Conservation (phyloP, 2,113 vertebrate genomes). For the Alligator mississippiensis region DNA sequence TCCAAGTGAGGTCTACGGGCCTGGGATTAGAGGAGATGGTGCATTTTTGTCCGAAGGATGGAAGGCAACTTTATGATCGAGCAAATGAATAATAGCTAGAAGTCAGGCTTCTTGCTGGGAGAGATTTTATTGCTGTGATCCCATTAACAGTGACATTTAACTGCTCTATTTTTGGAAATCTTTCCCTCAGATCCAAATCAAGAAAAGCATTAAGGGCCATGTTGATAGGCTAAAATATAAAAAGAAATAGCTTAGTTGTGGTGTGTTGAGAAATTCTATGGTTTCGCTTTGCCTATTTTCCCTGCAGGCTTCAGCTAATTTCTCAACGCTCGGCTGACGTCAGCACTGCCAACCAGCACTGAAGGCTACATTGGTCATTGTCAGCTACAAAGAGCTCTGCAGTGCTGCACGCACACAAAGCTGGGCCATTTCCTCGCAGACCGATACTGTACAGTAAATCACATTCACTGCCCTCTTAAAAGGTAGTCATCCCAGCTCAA, state of each 20-base stretch:
- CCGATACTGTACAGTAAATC: not conserved
- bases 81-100: constrained; percentile 22
- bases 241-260: constrained; percentile 56
- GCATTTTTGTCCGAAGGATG: constrained; percentile 28
- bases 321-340: constrained; percentile 69
- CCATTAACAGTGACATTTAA: constrained; percentile 75
- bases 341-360: constrained; percentile 48
- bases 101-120: constrained; percentile 34
- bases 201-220: constrained; percentile 67
- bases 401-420: not conserved
- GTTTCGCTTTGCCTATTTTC: constrained; percentile 65
- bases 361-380: constrained; percentile 48
- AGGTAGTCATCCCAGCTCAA: constrained; percentile 39
- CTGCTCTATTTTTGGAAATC: constrained; percentile 76
- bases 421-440: not conserved
- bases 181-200: constrained; percentile 69
- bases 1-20: not conserved
- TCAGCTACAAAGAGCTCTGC: constrained; percentile 2
- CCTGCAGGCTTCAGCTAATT: constrained; percentile 71
- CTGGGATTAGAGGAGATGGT: not conserved
- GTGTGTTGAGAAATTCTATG: constrained; percentile 65
- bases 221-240: constrained; percentile 63
- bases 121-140: constrained; percentile 60
- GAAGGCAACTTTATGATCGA: not conserved
- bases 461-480: constrained; percentile 15